Conservation (phyloP, 2,113 vertebrate species). For the Cynocephalus volans region DNA sequence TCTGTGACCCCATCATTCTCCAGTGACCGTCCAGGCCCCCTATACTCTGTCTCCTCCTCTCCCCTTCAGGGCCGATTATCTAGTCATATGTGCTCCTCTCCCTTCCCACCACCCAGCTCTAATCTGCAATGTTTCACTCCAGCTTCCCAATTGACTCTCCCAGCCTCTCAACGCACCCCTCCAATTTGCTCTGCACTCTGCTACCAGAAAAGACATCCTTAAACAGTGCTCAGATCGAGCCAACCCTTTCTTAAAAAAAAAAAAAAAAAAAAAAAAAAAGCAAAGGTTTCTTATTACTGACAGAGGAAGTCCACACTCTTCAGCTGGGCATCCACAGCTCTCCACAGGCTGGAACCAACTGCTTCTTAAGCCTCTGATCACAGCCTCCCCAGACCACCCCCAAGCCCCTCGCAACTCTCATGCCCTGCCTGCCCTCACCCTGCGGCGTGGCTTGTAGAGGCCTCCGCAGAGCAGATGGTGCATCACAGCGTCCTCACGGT, state of each 20-base stretch:
- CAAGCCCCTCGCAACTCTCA: neutral
- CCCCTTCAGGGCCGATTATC: neutral
- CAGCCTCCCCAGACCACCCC: neutral
- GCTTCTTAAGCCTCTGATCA: neutral
- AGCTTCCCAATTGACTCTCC: neutral
- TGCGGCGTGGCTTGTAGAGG: slow-evolving; percentile 96
- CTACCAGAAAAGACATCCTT: slow-evolving; percentile 41
- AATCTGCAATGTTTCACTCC: neutral
- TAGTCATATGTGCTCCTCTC: neutral
- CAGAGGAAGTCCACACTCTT: slow-evolving; percentile 40
- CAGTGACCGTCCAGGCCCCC: neutral
- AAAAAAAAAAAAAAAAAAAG: neutral
- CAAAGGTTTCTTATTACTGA: slow-evolving; percentile 6
- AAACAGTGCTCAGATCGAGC: neutral
- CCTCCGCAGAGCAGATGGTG: slow-evolving; percentile 96
- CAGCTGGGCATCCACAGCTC: neutral
- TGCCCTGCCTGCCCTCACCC: slow-evolving; percentile 87
- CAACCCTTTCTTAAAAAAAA: neutral
- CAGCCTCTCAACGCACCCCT: neutral
- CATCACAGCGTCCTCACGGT: slow-evolving; percentile 95
- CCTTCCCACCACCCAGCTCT: neutral
- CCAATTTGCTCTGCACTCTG: slow-evolving; percentile 8
- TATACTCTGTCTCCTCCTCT: neutral
- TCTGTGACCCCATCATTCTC: neutral
- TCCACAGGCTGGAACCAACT: neutral